Evolutionary conservation across 1,140 invertebrate species (phyloP), one percentile per base, ranked within the genome.

Genomic region (Lordiphosa mommai): DNA sequence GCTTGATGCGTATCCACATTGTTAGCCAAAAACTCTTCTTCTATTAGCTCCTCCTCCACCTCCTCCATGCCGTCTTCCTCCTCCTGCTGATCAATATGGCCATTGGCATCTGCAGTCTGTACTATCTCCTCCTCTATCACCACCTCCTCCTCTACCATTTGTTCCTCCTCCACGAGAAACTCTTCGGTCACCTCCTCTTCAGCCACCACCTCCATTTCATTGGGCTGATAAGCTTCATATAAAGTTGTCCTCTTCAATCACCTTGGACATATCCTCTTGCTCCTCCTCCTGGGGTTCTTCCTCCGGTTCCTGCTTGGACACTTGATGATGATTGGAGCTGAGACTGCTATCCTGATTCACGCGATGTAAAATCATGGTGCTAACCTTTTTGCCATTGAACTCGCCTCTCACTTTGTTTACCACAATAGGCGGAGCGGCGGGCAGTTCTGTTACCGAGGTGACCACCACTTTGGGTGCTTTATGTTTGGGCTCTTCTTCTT

Each of bases 321-420:
- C 27, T 13, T 43, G 29, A 27, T 68, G 49, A 14, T 53, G 41
- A 5, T 30, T 17, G 2, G 64, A 56, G 23, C 48, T 57, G n/a
- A 61, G 49, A 29, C 61, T 64, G 8, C 50, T 61, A 23, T 84
- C 79, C 20, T 72, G 79, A 37, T 85, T 63, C 8, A 84, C 79
- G 1, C 77, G 77, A 56, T 85, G 61, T 13, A 80, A 43, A 16
- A 86, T 56, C 4, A 86, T 64, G 1, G 70, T 86, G 53, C 70
- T 74, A 2, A 82, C 66, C 32, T 86, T 86, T 40, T 86, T 74
- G 6, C 80, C 73, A 47, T 73, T 85, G 4, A 73, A 85, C 14
- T 71, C 69, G 1, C 58, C 69, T 3, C 61, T 60, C 6, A 13
- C 34, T 38, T 70, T 77, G 20, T 46, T 72, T 10, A 58, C 55